Conservation (phyloP, 2,797 vertebrate species). For the Megaceryle alcyon region DNA sequence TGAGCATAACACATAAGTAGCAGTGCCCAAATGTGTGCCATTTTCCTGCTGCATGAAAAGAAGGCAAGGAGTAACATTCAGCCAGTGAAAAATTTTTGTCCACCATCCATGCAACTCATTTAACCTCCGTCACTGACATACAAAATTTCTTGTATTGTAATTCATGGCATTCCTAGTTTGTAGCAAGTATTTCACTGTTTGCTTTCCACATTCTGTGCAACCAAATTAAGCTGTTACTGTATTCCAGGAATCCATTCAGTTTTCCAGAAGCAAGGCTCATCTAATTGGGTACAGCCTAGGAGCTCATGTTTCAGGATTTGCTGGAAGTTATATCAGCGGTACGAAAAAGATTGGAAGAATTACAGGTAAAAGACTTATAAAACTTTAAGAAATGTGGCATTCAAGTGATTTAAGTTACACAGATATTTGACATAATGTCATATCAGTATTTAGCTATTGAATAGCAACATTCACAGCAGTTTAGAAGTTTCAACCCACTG, state of each 20-base stretch:
- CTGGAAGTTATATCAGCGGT: slow-evolving; percentile 86
- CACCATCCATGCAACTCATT: background rate
- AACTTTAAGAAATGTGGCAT: background rate
- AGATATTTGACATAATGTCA: background rate
- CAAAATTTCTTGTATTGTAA: background rate
- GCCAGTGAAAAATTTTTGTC: background rate
- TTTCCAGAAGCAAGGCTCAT: slow-evolving; percentile 85
- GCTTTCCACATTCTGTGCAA: background rate
- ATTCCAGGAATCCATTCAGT: slow-evolving; percentile 82
- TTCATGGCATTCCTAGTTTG: background rate
- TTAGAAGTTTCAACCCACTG: background rate
- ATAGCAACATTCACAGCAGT: background rate
- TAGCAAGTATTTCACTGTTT: background rate
- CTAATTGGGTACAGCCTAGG: slow-evolving; percentile 97
- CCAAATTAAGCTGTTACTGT: background rate
- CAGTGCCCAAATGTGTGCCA: background rate
- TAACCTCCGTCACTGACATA: background rate
- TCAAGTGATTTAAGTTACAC: background rate
- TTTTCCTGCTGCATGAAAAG: background rate
- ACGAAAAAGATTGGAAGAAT: slow-evolving; percentile 90
- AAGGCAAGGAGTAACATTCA: background rate
- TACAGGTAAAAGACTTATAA: slow-evolving; percentile 81
- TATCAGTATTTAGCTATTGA: background rate
- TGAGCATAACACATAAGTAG: background rate
- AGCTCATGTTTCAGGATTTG: slow-evolving; percentile 94